Conservation (phyloP, 2,888 invertebrate genomes). For the Meteorus colon region DNA sequence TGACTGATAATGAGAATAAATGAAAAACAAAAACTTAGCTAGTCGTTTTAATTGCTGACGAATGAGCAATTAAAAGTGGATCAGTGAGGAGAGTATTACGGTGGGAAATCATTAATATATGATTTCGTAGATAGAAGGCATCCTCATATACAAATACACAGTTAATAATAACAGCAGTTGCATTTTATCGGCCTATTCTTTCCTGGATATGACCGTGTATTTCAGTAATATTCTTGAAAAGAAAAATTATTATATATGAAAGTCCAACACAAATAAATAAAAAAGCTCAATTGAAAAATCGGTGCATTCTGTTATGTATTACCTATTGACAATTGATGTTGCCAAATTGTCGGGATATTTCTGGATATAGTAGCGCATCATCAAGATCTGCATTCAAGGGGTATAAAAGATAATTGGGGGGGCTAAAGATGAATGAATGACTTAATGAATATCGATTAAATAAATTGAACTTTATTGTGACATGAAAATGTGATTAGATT, state of each 20-base stretch:
- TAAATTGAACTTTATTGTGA: neutral
- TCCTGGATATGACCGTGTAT: slow-evolving; percentile 34
- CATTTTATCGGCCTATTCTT: slow-evolving; percentile 34
- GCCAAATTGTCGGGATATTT: neutral
- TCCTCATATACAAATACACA: neutral
- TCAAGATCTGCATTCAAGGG: neutral
- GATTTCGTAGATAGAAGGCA: slow-evolving; percentile 4
- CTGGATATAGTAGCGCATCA: neutral
- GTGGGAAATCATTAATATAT: neutral
- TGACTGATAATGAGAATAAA: slow-evolving; percentile 63
- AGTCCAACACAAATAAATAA: slow-evolving; percentile 31
- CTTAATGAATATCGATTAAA: neutral
- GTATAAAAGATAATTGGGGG: neutral
- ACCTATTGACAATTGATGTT: neutral
- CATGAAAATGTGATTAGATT: neutral
- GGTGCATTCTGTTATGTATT: neutral
- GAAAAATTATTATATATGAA: slow-evolving; percentile 25
- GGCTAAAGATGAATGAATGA: neutral
- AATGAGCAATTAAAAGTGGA: slow-evolving; percentile 31
- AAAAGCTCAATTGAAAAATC: slow-evolving; percentile 1
- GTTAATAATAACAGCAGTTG: slow-evolving; percentile 1
- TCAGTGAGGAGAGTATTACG: slow-evolving; percentile 13
- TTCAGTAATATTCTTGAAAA: slow-evolving; percentile 38
- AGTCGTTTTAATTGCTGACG: slow-evolving; percentile 66
- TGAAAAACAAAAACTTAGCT: slow-evolving; percentile 58